Evolutionary conservation across 1,140 invertebrate genomes (phyloP), one percentile per base, ranked within the genome.

Genomic region (Dinoponera quadriceps): DNA sequence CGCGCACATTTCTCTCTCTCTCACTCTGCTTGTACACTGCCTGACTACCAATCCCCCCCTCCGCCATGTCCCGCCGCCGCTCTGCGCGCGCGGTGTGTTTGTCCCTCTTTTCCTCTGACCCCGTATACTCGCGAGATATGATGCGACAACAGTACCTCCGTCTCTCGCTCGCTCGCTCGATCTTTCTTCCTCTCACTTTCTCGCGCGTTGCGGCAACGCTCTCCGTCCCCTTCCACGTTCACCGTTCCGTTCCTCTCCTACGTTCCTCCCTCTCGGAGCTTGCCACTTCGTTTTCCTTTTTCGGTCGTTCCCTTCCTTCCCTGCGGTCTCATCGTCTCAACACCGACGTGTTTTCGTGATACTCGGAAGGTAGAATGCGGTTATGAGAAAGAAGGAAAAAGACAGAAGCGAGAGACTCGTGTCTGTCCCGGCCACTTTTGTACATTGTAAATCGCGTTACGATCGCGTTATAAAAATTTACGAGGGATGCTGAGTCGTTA

Each of bases 81-180:
- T 38, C 65, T 73, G 77, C n/a, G 14, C 51, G 57, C 59, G 63
- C 75, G 49, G 85, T 59, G 54, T 82, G 51, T 83, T 85, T 82
- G 54, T 80, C 33, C 81, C 85, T 71, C 73, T 68, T 71, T 59
- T 33, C 66, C 72, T 87, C 83, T 87, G 85, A 83, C 82, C 81
- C 81, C 74, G 82, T 84, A 80, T 75, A 81, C 72, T 74, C 59
- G 63, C 73, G 63, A 81, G 69, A 88, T 85, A 86, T 84, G 80
- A 78, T 48, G 78, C 85, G 85, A 87, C 86, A 82, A 81, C 69
- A 80, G 66, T 77, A 51, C 60, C 38, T 85, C 69, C 18, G n/a
- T 74, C 68, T 72, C 68, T 78, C 60, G 78, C 29, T n/a, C 68
- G 71, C 27, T 57, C 25, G 66, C 11, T 66, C 16, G 25, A 29